Percentiles rank a stretch among this genome's conserved stretches.
These are phyloP conservation scores for Adelphocoris suturalis DNA, from an alignment of 2,888 invertebrate species.

Conservation along the genomic window DNA sequence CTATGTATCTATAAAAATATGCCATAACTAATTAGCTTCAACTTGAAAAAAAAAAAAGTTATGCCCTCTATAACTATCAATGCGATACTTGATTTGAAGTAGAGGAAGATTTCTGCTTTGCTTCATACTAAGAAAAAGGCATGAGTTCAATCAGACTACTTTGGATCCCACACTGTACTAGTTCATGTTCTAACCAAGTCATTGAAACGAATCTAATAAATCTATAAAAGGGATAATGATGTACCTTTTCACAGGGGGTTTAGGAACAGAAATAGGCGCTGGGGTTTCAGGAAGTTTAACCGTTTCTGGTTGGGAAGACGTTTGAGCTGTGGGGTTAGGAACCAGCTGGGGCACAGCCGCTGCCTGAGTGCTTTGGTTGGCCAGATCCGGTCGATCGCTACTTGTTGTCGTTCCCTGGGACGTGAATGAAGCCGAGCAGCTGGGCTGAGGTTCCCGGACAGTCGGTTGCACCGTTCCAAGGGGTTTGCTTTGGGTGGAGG, in stretches of 20 bases:
- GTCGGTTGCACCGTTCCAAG: slow-evolving; percentile 82
- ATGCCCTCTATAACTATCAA: too few relatives aligned
- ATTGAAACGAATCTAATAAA: too few relatives aligned
- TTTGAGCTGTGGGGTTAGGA: neutral
- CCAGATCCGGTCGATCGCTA: slow-evolving; percentile 43
- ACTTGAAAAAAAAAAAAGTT: too few relatives aligned
- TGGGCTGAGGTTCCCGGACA: slow-evolving; percentile 78
- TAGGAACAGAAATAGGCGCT: slow-evolving; percentile 58
- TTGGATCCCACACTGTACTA: too few relatives aligned
- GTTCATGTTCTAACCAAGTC: too few relatives aligned
- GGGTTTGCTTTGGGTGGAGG: slow-evolving; percentile 77
- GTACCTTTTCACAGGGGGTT: slow-evolving; percentile 75
- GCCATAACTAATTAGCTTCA: too few relatives aligned
- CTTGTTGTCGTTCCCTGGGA: slow-evolving; percentile 68
- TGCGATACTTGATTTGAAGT: too few relatives aligned
- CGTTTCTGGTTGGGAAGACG: slow-evolving; percentile 13
- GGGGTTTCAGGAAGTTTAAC: neutral
- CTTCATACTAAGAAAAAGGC: too few relatives aligned
- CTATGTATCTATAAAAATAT: too few relatives aligned
- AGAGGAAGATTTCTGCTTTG: too few relatives aligned
- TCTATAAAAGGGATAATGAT: neutral
- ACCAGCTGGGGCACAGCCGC: slow-evolving; percentile 15
- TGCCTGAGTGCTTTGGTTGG: slow-evolving; percentile 71
- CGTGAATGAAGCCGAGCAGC: slow-evolving; percentile 54
- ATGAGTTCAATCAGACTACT: too few relatives aligned